Evolutionary conservation across 2,888 invertebrate genomes (phyloP).

Genomic region (Caradrina kadenii): DNA sequence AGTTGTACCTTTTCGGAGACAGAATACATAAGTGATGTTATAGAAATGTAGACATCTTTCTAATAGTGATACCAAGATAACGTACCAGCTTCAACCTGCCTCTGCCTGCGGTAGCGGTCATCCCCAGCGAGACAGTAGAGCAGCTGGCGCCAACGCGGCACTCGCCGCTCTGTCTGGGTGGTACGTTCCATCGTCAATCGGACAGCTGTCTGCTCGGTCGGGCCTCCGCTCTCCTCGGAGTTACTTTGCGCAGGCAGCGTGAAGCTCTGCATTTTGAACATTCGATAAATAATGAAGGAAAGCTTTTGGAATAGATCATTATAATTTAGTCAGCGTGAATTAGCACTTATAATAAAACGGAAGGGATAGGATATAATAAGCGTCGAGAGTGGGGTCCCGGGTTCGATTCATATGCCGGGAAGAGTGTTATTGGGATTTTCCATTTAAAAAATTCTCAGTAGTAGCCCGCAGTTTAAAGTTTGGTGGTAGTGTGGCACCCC

Average conservation of each 20-base stretch:
- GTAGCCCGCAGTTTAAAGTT: too few species aligned
- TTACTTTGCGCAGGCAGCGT: constrained; percentile 76
- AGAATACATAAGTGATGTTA: too few species aligned
- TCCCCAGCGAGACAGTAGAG: constrained; percentile 95
- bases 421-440: too few species aligned
- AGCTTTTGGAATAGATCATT: not conserved
- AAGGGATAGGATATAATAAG: too few species aligned
- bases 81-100: constrained; percentile 93
- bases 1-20: too few species aligned
- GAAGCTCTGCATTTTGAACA: constrained; percentile 73
- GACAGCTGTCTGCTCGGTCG: constrained; percentile 74
- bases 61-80: not conserved
- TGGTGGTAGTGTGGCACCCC: too few species aligned
- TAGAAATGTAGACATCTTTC: too few species aligned
- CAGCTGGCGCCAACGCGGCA: constrained; percentile 95
- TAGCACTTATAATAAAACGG: too few species aligned
- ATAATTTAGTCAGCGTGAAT: too few species aligned
- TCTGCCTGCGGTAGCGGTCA: constrained; percentile 93
- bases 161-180: constrained; percentile 94
- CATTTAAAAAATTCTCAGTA: too few species aligned
- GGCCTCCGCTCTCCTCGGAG: constrained; percentile 68
- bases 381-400: too few species aligned
- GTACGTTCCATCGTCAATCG: constrained; percentile 94
- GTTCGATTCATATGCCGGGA: too few species aligned
- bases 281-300: not conserved